Conservation (phyloP, 64 coral and sea anemone species). For the Montipora sp. region DNA sequence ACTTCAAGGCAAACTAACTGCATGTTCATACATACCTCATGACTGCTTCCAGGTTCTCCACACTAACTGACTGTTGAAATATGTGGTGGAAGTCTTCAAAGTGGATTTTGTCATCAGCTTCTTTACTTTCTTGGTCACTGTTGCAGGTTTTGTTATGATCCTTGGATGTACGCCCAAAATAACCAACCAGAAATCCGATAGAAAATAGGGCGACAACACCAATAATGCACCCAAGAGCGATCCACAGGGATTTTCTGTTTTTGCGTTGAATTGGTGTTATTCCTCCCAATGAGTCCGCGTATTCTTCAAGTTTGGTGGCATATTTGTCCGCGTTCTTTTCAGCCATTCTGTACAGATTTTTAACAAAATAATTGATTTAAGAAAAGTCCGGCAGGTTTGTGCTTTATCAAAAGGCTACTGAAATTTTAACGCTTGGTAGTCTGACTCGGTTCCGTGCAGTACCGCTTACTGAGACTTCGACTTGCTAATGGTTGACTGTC, state of each 20-base stretch:
- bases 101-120: not conserved
- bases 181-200: constrained; percentile 63
- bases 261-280: constrained; percentile 14
- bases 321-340: not conserved
- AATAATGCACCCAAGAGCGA: not conserved
- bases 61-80: constrained; percentile 54
- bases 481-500: too few species aligned
- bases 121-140: not conserved
- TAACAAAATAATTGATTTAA: not conserved
- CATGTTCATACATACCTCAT: constrained; percentile 34
- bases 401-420: too few species aligned
- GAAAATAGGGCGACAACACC: constrained; percentile 36
- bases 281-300: not conserved
- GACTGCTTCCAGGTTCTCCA: constrained; percentile 47
- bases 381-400: too few species aligned
- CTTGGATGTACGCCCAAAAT: not conserved
- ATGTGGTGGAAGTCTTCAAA: constrained; percentile 53
- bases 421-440: too few species aligned
- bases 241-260: not conserved
- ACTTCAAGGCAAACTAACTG: not conserved
- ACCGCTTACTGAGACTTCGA: too few species aligned
- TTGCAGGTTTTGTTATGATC: not conserved
- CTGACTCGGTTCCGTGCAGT: too few species aligned
- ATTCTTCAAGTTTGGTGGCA: not conserved
- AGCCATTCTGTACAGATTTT: not conserved